Percentiles rank a stretch among this genome's conserved stretches.
Evolutionary conservation across 2,797 vertebrate species (phyloP).

Genomic region (Trichosurus vulpecula): DNA sequence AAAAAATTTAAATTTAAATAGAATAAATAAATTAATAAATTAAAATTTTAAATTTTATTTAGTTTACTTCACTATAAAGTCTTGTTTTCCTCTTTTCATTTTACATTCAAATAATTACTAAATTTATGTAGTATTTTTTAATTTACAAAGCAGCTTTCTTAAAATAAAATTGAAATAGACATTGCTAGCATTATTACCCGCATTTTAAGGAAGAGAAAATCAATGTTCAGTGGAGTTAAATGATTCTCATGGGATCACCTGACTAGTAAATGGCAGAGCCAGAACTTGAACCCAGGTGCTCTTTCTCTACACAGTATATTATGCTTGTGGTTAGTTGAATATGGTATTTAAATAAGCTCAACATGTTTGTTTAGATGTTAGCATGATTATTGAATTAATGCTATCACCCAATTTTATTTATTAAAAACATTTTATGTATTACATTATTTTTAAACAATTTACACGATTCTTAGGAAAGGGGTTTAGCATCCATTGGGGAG

Average conservation of each 20-base stretch:
- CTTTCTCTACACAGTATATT: not conserved
- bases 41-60: too few relatives aligned
- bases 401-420: conserved; percentile 47
- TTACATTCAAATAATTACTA: not conserved
- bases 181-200: not conserved
- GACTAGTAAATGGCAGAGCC: not conserved
- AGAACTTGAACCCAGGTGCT: not conserved
- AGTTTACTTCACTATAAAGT: not conserved
- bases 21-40: too few relatives aligned
- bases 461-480: conserved; percentile 40
- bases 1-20: not conserved
- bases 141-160: not conserved
- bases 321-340: not conserved
- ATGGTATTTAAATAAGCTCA: not conserved
- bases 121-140: not conserved
- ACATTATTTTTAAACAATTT: conserved; percentile 53
- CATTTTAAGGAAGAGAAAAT: not conserved
- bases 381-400: not conserved
- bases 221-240: not conserved
- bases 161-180: not conserved
- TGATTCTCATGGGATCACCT: not conserved
- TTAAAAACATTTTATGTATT: conserved; percentile 50
- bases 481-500: not conserved
- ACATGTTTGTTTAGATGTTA: not conserved
- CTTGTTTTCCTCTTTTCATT: not conserved